Evolutionary conservation across 2,113 vertebrate species (phyloP).

Genomic region (Oncorhynchus tshawytscha): DNA sequence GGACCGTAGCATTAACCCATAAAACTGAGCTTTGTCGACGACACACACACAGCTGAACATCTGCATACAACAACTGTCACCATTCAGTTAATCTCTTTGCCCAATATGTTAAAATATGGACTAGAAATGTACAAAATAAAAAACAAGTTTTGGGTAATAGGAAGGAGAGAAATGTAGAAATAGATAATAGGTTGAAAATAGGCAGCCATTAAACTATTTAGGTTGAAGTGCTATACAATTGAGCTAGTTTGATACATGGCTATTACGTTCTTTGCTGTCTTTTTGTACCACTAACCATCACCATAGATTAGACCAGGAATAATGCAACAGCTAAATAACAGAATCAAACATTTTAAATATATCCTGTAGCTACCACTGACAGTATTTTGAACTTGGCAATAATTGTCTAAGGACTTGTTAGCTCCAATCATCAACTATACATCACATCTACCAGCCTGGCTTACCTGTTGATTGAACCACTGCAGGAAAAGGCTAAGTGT

Average conservation of each 20-base stretch:
- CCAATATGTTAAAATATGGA: constrained; percentile 50
- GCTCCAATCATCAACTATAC: constrained; percentile 23
- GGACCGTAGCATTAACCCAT: constrained; percentile 71
- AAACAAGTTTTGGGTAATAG: neutral
- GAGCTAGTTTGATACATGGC: too few relatives aligned
- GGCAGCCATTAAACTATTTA: constrained; percentile 15
- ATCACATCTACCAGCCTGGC: neutral
- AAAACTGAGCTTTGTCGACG: constrained; percentile 61
- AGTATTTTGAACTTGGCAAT: constrained; percentile 16
- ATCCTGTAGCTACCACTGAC: neutral
- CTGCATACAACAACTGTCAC: constrained; percentile 42
- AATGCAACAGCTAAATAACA: neutral
- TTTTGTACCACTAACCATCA: neutral
- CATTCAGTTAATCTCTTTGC: constrained; percentile 42
- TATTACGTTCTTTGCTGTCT: neutral
- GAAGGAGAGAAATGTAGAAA: constrained; percentile 65
- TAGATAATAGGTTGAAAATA: neutral
- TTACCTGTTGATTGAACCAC: constrained; percentile 53
- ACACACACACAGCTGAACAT: constrained; percentile 45
- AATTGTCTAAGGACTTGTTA: constrained; percentile 33
- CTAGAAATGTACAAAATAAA: neutral
- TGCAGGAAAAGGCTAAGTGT: constrained; percentile 24
- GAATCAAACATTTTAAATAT: neutral
- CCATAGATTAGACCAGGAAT: neutral
- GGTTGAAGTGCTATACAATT: too few relatives aligned